These are phyloP conservation scores for Rhyacophila brunnea DNA, from an alignment of 1,140 invertebrate genomes.

Conservation along the genomic window DNA sequence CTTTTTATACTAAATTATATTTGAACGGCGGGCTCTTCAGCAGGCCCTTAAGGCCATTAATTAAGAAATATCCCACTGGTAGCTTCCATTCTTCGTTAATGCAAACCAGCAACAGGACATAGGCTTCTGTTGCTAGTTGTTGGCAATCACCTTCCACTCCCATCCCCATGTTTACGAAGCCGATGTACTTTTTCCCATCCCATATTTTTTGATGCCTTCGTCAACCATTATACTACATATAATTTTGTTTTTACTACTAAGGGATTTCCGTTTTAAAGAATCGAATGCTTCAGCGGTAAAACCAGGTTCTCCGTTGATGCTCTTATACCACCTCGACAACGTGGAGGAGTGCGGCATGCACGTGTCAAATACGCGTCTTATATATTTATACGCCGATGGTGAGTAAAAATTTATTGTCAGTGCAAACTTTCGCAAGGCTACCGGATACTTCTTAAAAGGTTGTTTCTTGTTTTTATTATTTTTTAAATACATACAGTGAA, in stretches of 20 bases:
- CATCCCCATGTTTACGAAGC: constrained; percentile 36
- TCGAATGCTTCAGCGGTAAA: constrained; percentile 43
- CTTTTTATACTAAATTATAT: too few species aligned
- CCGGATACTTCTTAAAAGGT: constrained; percentile 12
- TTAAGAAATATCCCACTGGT: too few species aligned
- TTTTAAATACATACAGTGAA: background rate
- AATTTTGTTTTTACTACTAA: constrained; percentile 19
- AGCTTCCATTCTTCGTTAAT: constrained; percentile 40
- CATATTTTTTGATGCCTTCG: constrained; percentile 36
- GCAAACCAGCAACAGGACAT: constrained; percentile 40
- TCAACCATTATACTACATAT: constrained; percentile 35
- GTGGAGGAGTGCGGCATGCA: constrained; percentile 43
- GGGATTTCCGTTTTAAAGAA: constrained; percentile 37
- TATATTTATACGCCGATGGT: constrained; percentile 43
- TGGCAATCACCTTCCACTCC: constrained; percentile 32
- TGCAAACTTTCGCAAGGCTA: constrained; percentile 6
- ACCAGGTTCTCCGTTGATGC: constrained; percentile 40
- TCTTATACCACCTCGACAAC: constrained; percentile 43
- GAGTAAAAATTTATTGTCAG: constrained; percentile 46
- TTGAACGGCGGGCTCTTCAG: too few species aligned
- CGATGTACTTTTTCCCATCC: constrained; percentile 35
- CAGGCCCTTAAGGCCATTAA: too few species aligned
- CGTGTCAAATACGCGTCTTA: constrained; percentile 41
- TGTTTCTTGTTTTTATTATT: constrained; percentile 4
- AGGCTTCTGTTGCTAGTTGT: constrained; percentile 38